phyloP scores from a whole-genome alignment of 2,797 vertebrate genomes.

The Aeoliscus strigatus region DNA sequence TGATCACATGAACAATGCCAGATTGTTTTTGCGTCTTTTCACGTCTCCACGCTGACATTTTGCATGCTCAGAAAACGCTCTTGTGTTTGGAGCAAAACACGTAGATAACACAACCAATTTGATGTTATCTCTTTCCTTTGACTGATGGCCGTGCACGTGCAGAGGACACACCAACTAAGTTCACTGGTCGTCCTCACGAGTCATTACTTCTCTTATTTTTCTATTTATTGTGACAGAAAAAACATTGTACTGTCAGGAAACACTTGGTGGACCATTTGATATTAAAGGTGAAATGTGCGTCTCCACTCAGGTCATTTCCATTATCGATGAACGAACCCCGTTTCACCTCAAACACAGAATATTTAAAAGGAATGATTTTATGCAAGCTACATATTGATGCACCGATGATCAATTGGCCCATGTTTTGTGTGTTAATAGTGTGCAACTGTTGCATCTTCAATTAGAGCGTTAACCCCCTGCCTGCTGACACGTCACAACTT shows the following conservation, averaged over 20 bases:
- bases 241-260: conserved; percentile 2
- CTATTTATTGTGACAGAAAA: conserved; percentile 16
- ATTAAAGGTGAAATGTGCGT: too few relatives aligned
- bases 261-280: too few relatives aligned
- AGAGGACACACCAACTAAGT: too few relatives aligned
- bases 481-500: too few relatives aligned
- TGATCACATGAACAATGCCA: too few relatives aligned
- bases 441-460: conserved; percentile 91
- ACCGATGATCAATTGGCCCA: conserved; percentile 93
- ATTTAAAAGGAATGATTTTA: conserved; percentile 95
- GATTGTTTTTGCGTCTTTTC: too few relatives aligned
- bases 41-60: too few relatives aligned
- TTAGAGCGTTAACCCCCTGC: conserved; percentile 69
- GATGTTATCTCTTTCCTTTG: too few relatives aligned
- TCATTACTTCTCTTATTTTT: conserved; percentile 37
- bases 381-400: conserved; percentile 91
- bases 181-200: conserved; percentile 48
- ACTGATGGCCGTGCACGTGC: too few relatives aligned
- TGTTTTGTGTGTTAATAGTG: conserved; percentile 91
- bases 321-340: conserved; percentile 95
- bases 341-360: conserved; percentile 91
- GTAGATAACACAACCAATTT: too few relatives aligned
- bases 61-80: too few relatives aligned
- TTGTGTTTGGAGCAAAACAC: too few relatives aligned
- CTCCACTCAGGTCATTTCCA: conserved; percentile 79